Base-by-base conservation (phyloP, 2,113 vertebrate genomes). In the Camelus dromedarius region DNA sequence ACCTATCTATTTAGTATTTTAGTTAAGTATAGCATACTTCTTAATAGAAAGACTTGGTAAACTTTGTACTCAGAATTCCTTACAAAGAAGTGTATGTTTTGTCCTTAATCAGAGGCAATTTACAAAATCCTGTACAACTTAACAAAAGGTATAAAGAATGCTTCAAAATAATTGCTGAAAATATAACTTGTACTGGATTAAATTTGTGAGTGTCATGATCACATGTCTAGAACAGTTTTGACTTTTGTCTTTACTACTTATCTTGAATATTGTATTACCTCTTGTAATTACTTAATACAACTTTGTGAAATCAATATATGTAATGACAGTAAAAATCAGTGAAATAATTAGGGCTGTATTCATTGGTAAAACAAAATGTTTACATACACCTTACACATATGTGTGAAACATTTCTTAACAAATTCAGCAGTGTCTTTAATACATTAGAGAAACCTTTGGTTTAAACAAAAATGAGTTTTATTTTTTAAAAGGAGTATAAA, bases 121-220 rank as follows among this genome's bases (percentile, higher is more conserved):
- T 84, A 83, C 8, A 69, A 86, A 82, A 38, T 91, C 14, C n/a
- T 79, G 19, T 93, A 72, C 84, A 88, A 64, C 24, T 79, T n/a
- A 50, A 38, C 19, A 48, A 90, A 89, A 82, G 6, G 3, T 66
- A 82, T 60, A 77, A 77, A 75, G 3, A 85, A 50, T 14, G 1
- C 10, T 89, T 89, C 72, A 64, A 75, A 91, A 64, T 93, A 69
- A 19, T 76, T 50, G 19, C 52, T 95, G n/a, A 90, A 86, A 77
- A 70, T 28, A n/a, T 26, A 76, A 50, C 16, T 86, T 81, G 19
- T 60, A 79, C 28, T 48, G 3, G 30, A 69, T 32, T 80, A 80
- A 48, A 67, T 95, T 14, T 4, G 13, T 75, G 24, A 69, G 58
- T 62, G 10, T 42, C 54, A 76, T 28, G 20, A 62, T 67, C 5